Evolutionary conservation across 2,888 invertebrate species (phyloP), one percentile per base, ranked within the genome.

Genomic region (Thymelicus lineola): DNA sequence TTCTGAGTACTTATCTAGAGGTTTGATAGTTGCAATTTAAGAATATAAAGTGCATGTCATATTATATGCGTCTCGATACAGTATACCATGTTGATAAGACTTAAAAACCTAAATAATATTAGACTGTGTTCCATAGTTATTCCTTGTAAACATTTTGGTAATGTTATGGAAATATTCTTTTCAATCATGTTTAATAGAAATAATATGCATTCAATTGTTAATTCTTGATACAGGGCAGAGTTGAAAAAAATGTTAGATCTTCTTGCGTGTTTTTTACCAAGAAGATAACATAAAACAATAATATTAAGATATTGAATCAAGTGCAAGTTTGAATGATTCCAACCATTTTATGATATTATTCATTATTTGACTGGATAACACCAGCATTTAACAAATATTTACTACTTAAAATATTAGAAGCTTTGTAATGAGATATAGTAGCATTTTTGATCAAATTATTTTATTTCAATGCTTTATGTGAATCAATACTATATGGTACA

Each of bases 381-480:
- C 88, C 91, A 92, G 92, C 92, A 91, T 92, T 93, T 91, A 90
- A 89, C 83, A 80, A 85, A 88, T 89, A 88, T 90, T 84, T 88
- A 91, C 86, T 87, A 87, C 89, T 82, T 86, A 88, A 90, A 90
- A 86, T 85, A 85, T 88, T 93, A 91, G 90, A 87, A 80, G 91
- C 91, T 90, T 93, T 90, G 86, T 86, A 84, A 88, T 86, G 84
- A 86, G 86, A 86, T 89, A 88, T 89, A 86, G 89, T 90, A 89
- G 91, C 86, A 89, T 89, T 89, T 90, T 91, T 91, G 88, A 90
- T 90, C 87, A 90, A 89, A 90, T 87, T 85, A 87, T 90, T 87
- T 90, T 88, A 87, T 87, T 86, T 85, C 85, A 85, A 84, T 86
- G 90, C 91, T 91, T 90, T 88, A 88, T 84, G 87, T 88, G 88